Evolutionary conservation across 2,888 invertebrate genomes (phyloP).

Genomic region (Brenthis hecate): DNA sequence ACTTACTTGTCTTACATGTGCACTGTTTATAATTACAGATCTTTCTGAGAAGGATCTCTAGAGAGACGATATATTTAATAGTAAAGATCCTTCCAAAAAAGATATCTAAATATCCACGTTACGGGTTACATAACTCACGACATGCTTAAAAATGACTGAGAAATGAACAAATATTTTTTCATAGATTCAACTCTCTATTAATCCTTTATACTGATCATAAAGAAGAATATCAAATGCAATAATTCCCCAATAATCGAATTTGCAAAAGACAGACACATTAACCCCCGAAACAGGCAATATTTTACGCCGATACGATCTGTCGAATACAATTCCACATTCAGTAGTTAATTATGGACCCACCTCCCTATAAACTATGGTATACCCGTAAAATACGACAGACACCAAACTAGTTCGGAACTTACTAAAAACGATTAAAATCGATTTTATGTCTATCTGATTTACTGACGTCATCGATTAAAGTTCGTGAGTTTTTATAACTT

Average conservation of each 20-base stretch:
- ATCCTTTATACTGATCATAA: neutral
- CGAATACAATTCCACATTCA: conserved; percentile 35
- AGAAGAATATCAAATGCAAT: conserved; percentile 12
- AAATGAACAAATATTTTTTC: too few relatives aligned
- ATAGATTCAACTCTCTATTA: neutral
- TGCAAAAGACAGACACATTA: conserved; percentile 23
- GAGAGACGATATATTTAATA: too few relatives aligned
- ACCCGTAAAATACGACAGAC: conserved; percentile 37
- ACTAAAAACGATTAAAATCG: conserved; percentile 53
- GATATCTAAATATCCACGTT: too few relatives aligned
- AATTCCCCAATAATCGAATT: conserved; percentile 20
- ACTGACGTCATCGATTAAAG: conserved; percentile 41
- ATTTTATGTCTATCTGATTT: conserved; percentile 10
- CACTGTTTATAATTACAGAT: too few relatives aligned
- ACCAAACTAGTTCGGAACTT: conserved; percentile 49
- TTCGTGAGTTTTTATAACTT: conserved; percentile 27
- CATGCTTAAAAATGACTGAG: too few relatives aligned
- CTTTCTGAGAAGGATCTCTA: too few relatives aligned
- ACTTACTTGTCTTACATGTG: too few relatives aligned
- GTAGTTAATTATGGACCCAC: conserved; percentile 45
- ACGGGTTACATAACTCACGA: too few relatives aligned
- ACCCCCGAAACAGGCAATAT: conserved; percentile 25
- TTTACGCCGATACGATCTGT: conserved; percentile 33
- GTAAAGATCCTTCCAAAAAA: too few relatives aligned
- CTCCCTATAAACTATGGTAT: conserved; percentile 48